Evolutionary conservation across 2,797 vertebrate genomes (phyloP).

Genomic region (Scomberomorus guttatus): DNA sequence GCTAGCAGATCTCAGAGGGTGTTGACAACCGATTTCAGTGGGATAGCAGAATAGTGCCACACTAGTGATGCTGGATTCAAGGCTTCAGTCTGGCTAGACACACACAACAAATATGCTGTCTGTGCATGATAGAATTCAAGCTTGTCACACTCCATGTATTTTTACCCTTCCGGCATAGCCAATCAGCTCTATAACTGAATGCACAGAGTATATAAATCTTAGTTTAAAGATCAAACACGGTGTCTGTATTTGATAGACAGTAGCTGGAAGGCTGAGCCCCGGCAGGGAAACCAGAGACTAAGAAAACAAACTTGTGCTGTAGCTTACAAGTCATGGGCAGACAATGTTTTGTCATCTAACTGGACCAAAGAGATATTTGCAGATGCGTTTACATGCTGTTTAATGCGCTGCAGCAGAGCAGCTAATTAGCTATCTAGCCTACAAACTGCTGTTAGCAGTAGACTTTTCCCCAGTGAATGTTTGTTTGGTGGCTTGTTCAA

Average conservation of each 20-base stretch:
- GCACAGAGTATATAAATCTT: too few species aligned
- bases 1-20: slow-evolving; percentile 31
- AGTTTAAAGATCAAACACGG: too few species aligned
- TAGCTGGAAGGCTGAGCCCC: too few species aligned
- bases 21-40: slow-evolving; percentile 25
- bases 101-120: background rate
- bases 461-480: background rate
- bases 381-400: background rate
- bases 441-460: background rate
- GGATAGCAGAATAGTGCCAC: slow-evolving; percentile 18
- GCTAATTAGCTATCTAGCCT: background rate
- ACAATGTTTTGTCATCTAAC: too few species aligned
- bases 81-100: slow-evolving; percentile 3
- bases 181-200: too few species aligned
- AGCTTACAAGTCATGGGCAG: too few species aligned
- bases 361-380: background rate
- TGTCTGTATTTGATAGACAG: too few species aligned
- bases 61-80: slow-evolving; percentile 14
- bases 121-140: slow-evolving; percentile 3
- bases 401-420: background rate
- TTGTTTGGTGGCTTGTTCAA: background rate
- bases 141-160: background rate
- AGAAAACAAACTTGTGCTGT: too few species aligned
- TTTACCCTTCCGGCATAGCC: background rate
- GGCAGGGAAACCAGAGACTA: too few species aligned